Conservation (phyloP, 37 sponge, comb jelly and placozoan genomes). For the Axinella damicornis region DNA sequence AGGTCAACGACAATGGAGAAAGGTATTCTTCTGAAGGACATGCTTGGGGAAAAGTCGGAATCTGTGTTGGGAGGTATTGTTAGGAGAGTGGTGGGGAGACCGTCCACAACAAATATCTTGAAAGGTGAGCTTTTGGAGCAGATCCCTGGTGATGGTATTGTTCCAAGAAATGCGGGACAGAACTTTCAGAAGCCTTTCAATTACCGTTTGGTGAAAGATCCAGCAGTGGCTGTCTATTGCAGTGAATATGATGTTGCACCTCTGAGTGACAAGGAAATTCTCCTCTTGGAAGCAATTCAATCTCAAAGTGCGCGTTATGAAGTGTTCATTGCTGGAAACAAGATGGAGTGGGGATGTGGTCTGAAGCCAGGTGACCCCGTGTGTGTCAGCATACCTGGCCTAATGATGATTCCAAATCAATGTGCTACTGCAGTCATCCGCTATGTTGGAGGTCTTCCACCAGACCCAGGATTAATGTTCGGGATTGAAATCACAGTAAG, state of each 20-base stretch:
- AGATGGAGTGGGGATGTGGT: conserved; percentile 20
- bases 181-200: not conserved
- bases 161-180: conserved; percentile 2
- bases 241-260: conserved; percentile 33
- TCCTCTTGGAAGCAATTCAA: conserved; percentile 25
- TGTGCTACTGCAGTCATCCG: conserved; percentile 28
- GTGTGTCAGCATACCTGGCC: conserved; percentile 10
- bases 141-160: not conserved
- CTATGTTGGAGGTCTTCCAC: conserved; percentile 38
- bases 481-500: conserved; percentile 76
- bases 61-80: no score
- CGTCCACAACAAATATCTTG: not conserved
- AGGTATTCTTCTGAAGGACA: no score
- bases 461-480: conserved; percentile 46
- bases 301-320: not conserved
- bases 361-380: conserved; percentile 42
- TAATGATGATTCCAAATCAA: not conserved
- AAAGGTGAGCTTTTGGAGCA: conserved; percentile 40
- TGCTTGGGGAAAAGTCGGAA: no score
- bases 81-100: no score
- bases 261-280: conserved; percentile 9
- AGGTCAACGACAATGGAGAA: no score
- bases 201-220: conserved; percentile 11
- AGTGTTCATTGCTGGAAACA: not conserved
- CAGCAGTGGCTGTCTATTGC: not conserved